These are phyloP conservation scores for Stictocephala bisonia DNA, from an alignment of 2,888 invertebrate species.

Conservation along the genomic window DNA sequence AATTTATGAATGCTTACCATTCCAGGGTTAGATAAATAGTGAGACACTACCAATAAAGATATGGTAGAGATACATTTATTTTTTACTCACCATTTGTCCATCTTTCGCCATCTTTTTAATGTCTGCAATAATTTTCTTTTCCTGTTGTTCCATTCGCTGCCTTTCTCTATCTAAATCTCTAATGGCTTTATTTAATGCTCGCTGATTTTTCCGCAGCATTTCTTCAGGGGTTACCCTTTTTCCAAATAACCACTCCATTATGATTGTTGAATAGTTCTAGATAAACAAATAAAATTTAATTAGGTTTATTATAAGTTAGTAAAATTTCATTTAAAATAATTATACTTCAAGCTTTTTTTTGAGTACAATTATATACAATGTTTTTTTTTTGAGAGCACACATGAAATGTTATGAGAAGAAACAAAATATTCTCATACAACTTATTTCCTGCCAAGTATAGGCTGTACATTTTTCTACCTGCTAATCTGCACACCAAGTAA, in stretches of 20 bases:
- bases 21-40: too few relatives aligned
- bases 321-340: background rate
- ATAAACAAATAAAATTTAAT: background rate
- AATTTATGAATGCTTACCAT: too few relatives aligned
- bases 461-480: too few relatives aligned
- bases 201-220: constrained; percentile 97
- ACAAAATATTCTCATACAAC: too few relatives aligned
- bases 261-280: too few relatives aligned
- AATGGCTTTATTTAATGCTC: constrained; percentile 98
- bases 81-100: constrained; percentile 96
- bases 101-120: constrained; percentile 99
- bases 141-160: constrained; percentile 97
- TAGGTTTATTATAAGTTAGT: background rate
- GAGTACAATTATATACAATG: too few relatives aligned
- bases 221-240: constrained; percentile 97
- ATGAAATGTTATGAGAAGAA: too few relatives aligned
- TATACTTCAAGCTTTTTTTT: background rate
- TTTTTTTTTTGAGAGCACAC: too few relatives aligned
- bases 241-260: constrained; percentile 95
- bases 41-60: too few relatives aligned
- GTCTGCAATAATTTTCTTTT: constrained; percentile 97
- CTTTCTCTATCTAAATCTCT: constrained; percentile 95
- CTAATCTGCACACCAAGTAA: too few relatives aligned
- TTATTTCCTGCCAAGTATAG: too few relatives aligned
- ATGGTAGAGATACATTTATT: too few relatives aligned